Conservation (phyloP, 2,888 invertebrate genomes). For the Agelastica alni region DNA sequence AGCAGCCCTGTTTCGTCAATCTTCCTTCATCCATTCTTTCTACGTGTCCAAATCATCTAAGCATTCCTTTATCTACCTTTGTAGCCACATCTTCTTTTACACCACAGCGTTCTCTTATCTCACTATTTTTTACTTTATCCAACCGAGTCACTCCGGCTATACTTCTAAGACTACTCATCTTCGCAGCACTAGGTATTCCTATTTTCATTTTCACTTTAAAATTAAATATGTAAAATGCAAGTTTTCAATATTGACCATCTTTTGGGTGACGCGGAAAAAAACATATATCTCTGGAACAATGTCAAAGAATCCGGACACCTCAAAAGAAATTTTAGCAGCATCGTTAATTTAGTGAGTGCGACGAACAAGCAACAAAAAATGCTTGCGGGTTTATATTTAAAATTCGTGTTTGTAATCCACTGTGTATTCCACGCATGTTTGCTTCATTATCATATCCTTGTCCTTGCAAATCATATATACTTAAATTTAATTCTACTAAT, state of each 20-base stretch:
- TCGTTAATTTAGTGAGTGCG: not conserved
- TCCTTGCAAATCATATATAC: not conserved
- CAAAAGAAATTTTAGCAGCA: constrained; percentile 3
- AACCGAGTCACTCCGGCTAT: too few species aligned
- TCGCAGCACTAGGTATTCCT: too few species aligned
- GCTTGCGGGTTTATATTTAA: not conserved
- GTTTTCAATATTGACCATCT: not conserved
- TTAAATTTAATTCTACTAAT: not conserved
- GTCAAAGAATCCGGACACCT: constrained; percentile 12
- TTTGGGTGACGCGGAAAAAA: not conserved
- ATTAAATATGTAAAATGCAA: not conserved
- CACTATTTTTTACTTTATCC: too few species aligned
- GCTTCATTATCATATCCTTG: constrained; percentile 4
- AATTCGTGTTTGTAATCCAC: not conserved
- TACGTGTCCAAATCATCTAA: too few species aligned
- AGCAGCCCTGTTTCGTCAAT: too few species aligned
- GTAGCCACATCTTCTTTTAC: too few species aligned
- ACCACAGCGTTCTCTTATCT: too few species aligned
- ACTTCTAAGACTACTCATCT: too few species aligned
- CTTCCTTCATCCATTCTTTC: too few species aligned
- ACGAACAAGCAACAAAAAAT: not conserved
- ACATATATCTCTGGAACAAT: not conserved
- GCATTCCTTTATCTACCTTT: too few species aligned
- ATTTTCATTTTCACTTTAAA: too few species aligned
- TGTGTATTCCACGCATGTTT: not conserved